phyloP scores from a whole-genome alignment of 1,140 invertebrate genomes.

The Caenorhabditis tropicalis region DNA sequence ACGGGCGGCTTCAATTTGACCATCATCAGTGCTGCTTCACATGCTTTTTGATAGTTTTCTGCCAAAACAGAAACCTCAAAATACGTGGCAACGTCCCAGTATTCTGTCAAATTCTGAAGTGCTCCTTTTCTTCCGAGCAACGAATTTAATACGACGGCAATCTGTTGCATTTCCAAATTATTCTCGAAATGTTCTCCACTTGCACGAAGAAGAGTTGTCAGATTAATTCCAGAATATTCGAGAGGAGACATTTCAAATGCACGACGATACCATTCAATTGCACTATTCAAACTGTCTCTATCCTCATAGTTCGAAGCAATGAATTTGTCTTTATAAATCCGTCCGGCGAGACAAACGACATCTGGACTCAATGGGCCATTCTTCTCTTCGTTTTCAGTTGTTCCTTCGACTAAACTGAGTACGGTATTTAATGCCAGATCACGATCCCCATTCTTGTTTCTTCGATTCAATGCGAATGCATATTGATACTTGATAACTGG shows the following conservation, averaged over 20 bases:
- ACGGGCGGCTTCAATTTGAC: conserved; percentile 96
- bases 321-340: conserved; percentile 99
- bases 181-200: conserved; percentile 92
- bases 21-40: conserved; percentile 97
- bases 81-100: conserved; percentile 99
- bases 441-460: conserved; percentile 90
- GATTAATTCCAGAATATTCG: conserved; percentile 98
- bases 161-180: conserved; percentile 85
- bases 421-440: conserved; percentile 91
- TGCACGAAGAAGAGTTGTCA: conserved; percentile 96
- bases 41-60: conserved; percentile 94
- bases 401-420: conserved; percentile 88
- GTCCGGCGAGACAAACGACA: conserved; percentile 92
- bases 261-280: conserved; percentile 96
- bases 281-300: conserved; percentile 85
- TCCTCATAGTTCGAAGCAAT: conserved; percentile 92
- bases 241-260: conserved; percentile 97
- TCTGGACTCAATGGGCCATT: conserved; percentile 83
- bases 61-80: conserved; percentile 95
- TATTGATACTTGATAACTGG: conserved; percentile 90
- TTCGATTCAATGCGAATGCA: conserved; percentile 93
- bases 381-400: conserved; percentile 84
- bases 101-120: conserved; percentile 88
- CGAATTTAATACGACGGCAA: conserved; percentile 92
- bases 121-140: conserved; percentile 97